These are phyloP conservation scores for Poecile atricapillus DNA, from an alignment of 2,113 vertebrate species.

Conservation along the genomic window DNA sequence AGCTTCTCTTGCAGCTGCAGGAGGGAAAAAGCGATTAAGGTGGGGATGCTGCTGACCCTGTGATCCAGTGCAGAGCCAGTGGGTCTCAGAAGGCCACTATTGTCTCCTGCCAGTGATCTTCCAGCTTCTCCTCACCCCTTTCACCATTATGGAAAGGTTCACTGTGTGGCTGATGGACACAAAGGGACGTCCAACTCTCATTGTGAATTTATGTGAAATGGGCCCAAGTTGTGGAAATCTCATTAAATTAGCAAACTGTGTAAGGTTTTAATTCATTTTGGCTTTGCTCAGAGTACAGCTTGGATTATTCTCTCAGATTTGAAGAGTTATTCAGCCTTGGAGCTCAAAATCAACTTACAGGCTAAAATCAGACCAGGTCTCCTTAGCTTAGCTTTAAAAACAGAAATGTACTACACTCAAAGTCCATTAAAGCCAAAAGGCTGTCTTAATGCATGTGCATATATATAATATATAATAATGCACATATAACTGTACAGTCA, in stretches of 20 bases:
- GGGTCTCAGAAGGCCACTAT: not conserved
- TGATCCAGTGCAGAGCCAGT: not conserved
- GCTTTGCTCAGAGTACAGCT: not conserved
- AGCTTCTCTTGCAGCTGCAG: not conserved
- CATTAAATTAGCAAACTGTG: not conserved
- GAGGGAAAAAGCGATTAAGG: not conserved
- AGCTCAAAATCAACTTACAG: not conserved
- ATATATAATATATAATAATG: not conserved
- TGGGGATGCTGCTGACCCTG: not conserved
- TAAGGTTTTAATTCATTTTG: not conserved
- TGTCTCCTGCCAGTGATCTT: not conserved
- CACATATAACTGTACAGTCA: not conserved
- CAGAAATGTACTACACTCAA: not conserved
- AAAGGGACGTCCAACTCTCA: not conserved
- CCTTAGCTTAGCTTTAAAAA: constrained; percentile 9
- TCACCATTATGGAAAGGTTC: not conserved
- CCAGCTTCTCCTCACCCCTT: not conserved
- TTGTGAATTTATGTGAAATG: not conserved
- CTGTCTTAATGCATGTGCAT: not conserved
- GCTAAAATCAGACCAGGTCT: constrained; percentile 9
- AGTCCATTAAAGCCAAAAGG: constrained; percentile 28
- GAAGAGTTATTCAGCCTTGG: not conserved
- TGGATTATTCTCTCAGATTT: not conserved
- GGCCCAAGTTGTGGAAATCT: not conserved
- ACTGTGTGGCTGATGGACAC: not conserved